Base-by-base conservation (phyloP, 2,888 invertebrate species). In the Phragmatobia fuliginosa region DNA sequence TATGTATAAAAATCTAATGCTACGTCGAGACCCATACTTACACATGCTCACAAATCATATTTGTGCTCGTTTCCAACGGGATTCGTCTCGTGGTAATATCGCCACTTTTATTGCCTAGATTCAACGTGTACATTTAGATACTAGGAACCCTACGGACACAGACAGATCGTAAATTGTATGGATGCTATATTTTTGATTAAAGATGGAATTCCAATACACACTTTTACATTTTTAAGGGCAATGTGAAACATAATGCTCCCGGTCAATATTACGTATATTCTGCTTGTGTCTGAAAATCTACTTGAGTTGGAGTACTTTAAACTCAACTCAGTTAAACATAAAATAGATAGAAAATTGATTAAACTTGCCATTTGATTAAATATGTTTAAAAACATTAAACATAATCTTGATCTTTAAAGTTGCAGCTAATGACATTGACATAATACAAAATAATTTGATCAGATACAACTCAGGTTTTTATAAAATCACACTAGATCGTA, bases 41-140 rank as follows among this genome's bases (percentile, higher is more conserved):
- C 83, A 78, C 81, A 80, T 84, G 86, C 85, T 87, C 83, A 87
- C 89, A 92, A 92, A 93, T 92, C 91, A 87, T 90, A 91, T 92
- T 92, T 91, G 88, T 84, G 86, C 86, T 85, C 87, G 84, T 84
- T 84, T 77, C 85, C 79, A 85, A 79, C 79, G 87, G 86, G 88
- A 91, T 91, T 88, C 89, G 87, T 87, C 83, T 86, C 85, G 84
- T 81, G 81, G 85, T 83, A 79, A 79, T 85, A 88, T 89, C 85
- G 85, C 85, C 85, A 87, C 84, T 90, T 90, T 91, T 92, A 92
- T 92, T 91, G 85, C 88, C 83, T 56, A 58, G 61, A 61, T 83
- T n/a, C n/a, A n/a, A 81, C 80, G 66, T 66, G 49, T 41, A 65
- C 65, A 61, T 49, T 41, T 66, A 63, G 68, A 25, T 64, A 49